Evolutionary conservation across 30 jellyfish, hydroid and myxozoan species (phyloP), one percentile per base, ranked within the genome.

Genomic region (Hydractinia echinata): DNA sequence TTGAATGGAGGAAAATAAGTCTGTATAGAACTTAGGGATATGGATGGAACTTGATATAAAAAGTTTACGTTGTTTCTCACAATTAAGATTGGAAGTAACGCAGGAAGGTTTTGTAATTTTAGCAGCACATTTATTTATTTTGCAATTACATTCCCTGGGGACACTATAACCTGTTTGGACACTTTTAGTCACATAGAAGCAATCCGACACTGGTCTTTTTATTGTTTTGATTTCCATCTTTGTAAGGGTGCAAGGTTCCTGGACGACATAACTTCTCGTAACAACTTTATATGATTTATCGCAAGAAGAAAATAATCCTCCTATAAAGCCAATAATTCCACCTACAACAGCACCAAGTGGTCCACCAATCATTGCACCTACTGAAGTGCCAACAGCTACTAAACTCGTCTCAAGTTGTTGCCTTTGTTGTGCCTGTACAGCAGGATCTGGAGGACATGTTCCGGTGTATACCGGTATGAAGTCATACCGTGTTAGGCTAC

Each of bases 241-340:
- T 18, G 16, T 11, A 18, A 11, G 15, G 16, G 15, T 58, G 19
- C 69, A 58, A 18, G 69, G 69, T 18, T 18, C 15, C 69, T 18
- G 15, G 69, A 11, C 19, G 2, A 58, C 69, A 58, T 13, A 11
- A 13, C 19, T 1, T 2, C 19, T 58, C 19, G 69, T 58, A 18
- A 58, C 19, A 18, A 58, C 69, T 58, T 58, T 2, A 58, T 58
- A 58, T 11, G 69, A 58, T 58, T 58, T 18, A 18, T 58, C 69
- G 69, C 69, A 58, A 11, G 69, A 58, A 11, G 69, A 58, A 58
- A 58, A 58, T 58, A 58, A 58, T 58, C 69, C 69, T 11, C 69
- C 69, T 11, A 58, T 58, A 0, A 58, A 58, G 15, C 69, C 69
- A 58, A 58, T 58, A 58, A 58, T 58, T 11, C 69, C 69, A 11